Percentiles rank a stretch among this genome's conserved stretches.
Evolutionary conservation across 2,888 invertebrate genomes (phyloP).

Genomic region (Drosophila nr. fundita): DNA sequence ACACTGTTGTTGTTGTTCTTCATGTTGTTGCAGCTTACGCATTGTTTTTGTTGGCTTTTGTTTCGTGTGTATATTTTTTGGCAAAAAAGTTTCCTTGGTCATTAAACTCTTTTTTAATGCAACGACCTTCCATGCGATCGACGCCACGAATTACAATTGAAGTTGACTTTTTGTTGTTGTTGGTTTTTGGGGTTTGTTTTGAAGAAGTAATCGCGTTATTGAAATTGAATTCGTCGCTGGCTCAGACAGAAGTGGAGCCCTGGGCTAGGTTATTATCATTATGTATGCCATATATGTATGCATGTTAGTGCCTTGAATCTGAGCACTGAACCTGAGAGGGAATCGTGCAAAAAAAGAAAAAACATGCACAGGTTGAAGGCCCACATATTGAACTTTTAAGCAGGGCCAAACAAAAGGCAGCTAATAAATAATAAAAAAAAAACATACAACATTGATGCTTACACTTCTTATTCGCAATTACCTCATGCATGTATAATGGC

Average conservation of each 20-base stretch:
- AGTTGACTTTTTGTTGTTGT: constrained; percentile 26
- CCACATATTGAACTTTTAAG: constrained; percentile 47
- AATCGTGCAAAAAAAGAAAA: neutral
- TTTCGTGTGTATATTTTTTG: constrained; percentile 52
- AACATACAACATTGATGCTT: constrained; percentile 5
- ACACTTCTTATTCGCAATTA: constrained; percentile 35
- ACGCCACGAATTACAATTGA: constrained; percentile 72
- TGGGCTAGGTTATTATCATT: constrained; percentile 46
- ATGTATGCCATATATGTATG: constrained; percentile 20
- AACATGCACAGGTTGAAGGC: constrained; percentile 48
- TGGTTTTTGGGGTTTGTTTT: constrained; percentile 13
- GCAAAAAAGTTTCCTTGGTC: constrained; percentile 77
- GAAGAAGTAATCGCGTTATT: constrained; percentile 69
- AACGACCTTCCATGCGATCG: constrained; percentile 74
- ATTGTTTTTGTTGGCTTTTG: constrained; percentile 56
- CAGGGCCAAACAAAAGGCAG: constrained; percentile 30
- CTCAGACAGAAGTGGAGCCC: constrained; percentile 53
- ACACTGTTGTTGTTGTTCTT: constrained; percentile 15
- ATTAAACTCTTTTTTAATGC: constrained; percentile 77
- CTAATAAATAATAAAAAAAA: neutral
- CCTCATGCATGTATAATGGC: constrained; percentile 54
- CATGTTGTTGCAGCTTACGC: constrained; percentile 31
- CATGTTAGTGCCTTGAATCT: constrained; percentile 57
- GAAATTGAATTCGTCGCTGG: constrained; percentile 51
- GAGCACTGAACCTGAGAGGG: constrained; percentile 63